Base-by-base conservation (phyloP, 2,113 vertebrate genomes). In the Vulpes lagopus region DNA sequence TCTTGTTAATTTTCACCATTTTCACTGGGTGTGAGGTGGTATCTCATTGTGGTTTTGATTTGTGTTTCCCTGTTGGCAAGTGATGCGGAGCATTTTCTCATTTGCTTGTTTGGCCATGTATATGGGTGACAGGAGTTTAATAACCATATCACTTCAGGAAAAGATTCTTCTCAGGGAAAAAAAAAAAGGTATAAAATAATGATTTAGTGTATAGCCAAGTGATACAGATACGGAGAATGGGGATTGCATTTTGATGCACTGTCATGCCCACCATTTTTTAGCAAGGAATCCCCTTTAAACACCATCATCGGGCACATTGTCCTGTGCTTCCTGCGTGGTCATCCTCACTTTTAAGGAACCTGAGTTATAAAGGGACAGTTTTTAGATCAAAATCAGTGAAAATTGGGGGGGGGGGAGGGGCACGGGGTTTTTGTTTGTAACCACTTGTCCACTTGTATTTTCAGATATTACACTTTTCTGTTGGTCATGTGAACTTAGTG, bases 181-280 rank as follows among this genome's bases (percentile, higher is more conserved):
- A 35, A n/a, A 35, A 20, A 4, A 25, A 14, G 17, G 4, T 38
- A 1, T 86, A 6, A 92, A 30, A 11, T 51, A 4, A 17, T 43
- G 60, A 38, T 0, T 55, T 64, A 57, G 67, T 22, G 8, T 17
- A 9, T 16, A 20, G 1, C 22, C 17, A 23, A 17, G 43, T n/a
- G 20, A 4, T 53, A 0, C 4, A 9, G 35, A 2, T 2, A 1
- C 30, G 20, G 17, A 16, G 23, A 20, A 3, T 14, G 19, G 74
- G 65, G 55, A 3, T 14, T 51, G 0, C 5, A 0, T n/a, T 51
- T 5, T 22, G 43, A 49, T 32, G 19, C 5, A 1, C 17, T 8
- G 1, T 73, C 16, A 0, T 4, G 10, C 22, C 62, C 2, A 0
- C 15, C 55, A 0, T 23, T 80, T 16, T 78, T 7, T 53, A 5